Evolutionary conservation across 2,797 vertebrate genomes (phyloP), one percentile per base, ranked within the genome.

Genomic region (Pelochelys cantorii): DNA sequence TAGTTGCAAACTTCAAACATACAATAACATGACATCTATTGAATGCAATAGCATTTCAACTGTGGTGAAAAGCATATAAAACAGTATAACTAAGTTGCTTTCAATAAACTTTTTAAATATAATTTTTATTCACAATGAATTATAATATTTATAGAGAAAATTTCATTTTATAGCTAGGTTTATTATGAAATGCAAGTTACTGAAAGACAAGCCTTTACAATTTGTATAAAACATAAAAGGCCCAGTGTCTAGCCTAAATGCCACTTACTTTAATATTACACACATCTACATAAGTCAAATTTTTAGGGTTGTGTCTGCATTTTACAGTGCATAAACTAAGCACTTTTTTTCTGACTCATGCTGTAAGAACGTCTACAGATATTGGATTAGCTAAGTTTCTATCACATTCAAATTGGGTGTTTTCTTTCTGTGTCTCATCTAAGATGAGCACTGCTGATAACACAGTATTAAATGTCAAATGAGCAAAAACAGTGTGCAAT

Each of bases 1-100:
- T 89, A 31, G 90, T 95, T 88, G 79, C 89, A 52, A 96, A 98
- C 98, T 98, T 98, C 98, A 99, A 98, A 98, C 97, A 74, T 97
- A 97, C 96, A 92, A 91, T 95, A 97, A 97, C 96, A 94, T 97
- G 97, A 98, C 97, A 97, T 98, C 98, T 97, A 95, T 96, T 91
- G 90, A 93, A 95, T 94, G 96, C 95, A 98, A 97, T 97, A 97
- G 97, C 96, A 62, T 97, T 98, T 97, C 97, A 95, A 97, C 79
- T 74, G 97, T 79, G 88, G 95, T 84, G 11, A 89, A 71, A 3
- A 74, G 55, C 12, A 78, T 71, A 90, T 89, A 94, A 93, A 17
- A 81, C 87, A 0, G 0, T 54, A 93, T 71, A 87, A 55, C 37
- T 0, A 0, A 4, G 1, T 60, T 92, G 83, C 75, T 95, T 62